Evolutionary conservation across 1,140 invertebrate genomes (phyloP), one percentile per base, ranked within the genome.

Genomic region (Heliconius himera): DNA sequence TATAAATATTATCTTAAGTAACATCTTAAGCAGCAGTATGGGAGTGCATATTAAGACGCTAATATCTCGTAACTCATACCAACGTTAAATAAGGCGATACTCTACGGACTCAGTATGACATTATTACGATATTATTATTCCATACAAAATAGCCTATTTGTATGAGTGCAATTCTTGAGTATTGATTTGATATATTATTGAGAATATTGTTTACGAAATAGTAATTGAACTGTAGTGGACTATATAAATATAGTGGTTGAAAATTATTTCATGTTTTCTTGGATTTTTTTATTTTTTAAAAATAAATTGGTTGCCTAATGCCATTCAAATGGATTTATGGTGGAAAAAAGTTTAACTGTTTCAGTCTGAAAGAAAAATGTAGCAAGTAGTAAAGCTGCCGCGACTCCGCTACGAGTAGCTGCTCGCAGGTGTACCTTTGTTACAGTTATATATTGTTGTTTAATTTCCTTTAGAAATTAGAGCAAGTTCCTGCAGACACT

Each of bases 61-160:
- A 16, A 18, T 18, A 26, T 70, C 56, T 76, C 8, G 26, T 76
- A 46, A 76, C 54, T 76, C 2, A 66, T 20, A 26, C 22, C 36
- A 38, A 38, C n/a, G 20, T 26, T 20, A 29, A 74, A 66, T 76
- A 11, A 70, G 22, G 54, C 54, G 54, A 33, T 70, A 76, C 49
- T 76, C 60, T 70, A 76, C 70, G 26, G 56, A 76, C 51, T 70
- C 36, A 76, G 38, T 76, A 76, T 2, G 74, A 49, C 60, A 49
- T 41, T 70, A 66, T 76, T 70, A 70, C 56, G 33, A 75, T n/a
- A 26, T 76, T 76, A 76, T 76, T 76, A 76, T 26, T 22, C 38
- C 60, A 29, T 20, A 36, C 26, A 20, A 70, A 66, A 66, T 29
- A 66, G 26, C 4, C 13, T 66, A 26, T 66, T 66, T 66, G 3